These are phyloP conservation scores for Amyelois transitella DNA, from an alignment of 1,140 invertebrate genomes.

Conservation along the genomic window DNA sequence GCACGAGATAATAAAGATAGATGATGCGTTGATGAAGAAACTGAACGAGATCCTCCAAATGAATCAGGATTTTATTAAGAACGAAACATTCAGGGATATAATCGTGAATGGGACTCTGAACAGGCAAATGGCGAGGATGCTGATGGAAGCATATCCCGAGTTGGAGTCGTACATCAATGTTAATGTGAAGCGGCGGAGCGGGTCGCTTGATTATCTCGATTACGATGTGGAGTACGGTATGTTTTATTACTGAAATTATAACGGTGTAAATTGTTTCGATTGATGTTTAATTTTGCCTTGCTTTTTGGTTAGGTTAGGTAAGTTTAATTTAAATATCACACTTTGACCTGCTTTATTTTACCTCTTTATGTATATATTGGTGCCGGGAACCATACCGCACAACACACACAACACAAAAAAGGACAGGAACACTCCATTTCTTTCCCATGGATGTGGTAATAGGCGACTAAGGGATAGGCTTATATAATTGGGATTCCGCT, in stretches of 20 bases:
- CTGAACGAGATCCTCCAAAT: slow-evolving; percentile 35
- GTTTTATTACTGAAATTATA: slow-evolving; percentile 34
- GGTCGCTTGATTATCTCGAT: slow-evolving; percentile 26
- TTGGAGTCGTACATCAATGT: slow-evolving; percentile 15
- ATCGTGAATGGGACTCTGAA: slow-evolving; percentile 43
- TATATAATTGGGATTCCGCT: too few relatives aligned
- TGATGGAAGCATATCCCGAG: slow-evolving; percentile 43
- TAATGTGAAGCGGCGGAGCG: slow-evolving; percentile 12
- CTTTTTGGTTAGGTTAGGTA: neutral
- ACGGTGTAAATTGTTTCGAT: neutral
- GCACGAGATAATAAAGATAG: slow-evolving; percentile 38
- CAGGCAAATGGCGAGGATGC: slow-evolving; percentile 24
- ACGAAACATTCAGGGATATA: slow-evolving; percentile 48
- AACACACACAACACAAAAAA: too few relatives aligned
- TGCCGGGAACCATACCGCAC: too few relatives aligned
- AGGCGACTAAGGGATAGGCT: too few relatives aligned
- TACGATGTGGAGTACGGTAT: slow-evolving; percentile 55
- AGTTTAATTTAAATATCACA: too few relatives aligned
- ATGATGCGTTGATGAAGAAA: slow-evolving; percentile 29
- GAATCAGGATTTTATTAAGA: slow-evolving; percentile 39
- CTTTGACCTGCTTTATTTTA: too few relatives aligned
- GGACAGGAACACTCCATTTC: too few relatives aligned
- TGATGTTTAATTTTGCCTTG: neutral
- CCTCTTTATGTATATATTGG: too few relatives aligned
- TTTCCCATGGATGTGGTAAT: too few relatives aligned